Evolutionary conservation across 1,140 invertebrate genomes (phyloP).

Genomic region (Achatina immaculata): DNA sequence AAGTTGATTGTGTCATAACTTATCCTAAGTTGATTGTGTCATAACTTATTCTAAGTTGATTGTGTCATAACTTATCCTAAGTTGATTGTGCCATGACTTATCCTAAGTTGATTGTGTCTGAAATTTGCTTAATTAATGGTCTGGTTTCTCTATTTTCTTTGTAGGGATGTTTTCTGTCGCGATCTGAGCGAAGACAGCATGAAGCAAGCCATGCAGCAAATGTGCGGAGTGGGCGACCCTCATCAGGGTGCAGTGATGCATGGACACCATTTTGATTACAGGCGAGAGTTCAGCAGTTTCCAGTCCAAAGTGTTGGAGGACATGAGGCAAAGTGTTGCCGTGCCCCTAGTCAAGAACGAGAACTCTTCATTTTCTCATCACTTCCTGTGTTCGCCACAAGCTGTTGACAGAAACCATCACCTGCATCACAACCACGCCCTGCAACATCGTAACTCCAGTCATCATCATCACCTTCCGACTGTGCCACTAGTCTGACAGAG

Average conservation of each 20-base stretch:
- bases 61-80: too few species aligned
- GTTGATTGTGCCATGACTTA: too few species aligned
- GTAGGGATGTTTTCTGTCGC: conserved; percentile 29
- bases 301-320: conserved; percentile 34
- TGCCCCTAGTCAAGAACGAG: conserved; percentile 33
- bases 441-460: conserved; percentile 6
- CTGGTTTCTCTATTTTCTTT: not conserved
- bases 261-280: conserved; percentile 31
- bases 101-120: too few species aligned
- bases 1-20: too few species aligned
- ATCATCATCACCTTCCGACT: conserved; percentile 17
- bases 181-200: conserved; percentile 32
- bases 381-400: conserved; percentile 31
- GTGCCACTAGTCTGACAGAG: conserved; percentile 32
- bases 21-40: too few species aligned
- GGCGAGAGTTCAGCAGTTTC: conserved; percentile 21
- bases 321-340: not conserved
- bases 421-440: conserved; percentile 18
- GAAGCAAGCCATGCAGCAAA: conserved; percentile 40
- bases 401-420: conserved; percentile 20
- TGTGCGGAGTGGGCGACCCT: conserved; percentile 28
- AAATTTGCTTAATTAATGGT: too few species aligned
- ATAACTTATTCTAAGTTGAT: too few species aligned
- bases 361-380: conserved; percentile 18
- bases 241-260: conserved; percentile 28